Evolutionary conservation across 2,888 invertebrate species (phyloP).

Genomic region (Drosophila rubida): DNA sequence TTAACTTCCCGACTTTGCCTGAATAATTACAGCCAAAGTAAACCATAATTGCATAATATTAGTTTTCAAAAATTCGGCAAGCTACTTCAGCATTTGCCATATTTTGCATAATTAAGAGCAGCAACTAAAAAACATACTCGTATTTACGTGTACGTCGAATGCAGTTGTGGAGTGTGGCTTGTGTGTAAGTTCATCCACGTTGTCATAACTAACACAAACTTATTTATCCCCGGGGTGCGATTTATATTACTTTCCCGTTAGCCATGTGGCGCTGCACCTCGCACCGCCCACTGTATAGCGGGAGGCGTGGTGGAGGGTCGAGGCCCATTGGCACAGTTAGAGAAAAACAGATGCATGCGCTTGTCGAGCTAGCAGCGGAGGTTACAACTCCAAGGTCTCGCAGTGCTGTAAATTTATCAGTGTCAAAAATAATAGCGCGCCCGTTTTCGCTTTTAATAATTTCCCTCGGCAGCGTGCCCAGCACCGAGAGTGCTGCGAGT

Average conservation of each 20-base stretch:
- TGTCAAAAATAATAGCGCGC: constrained; percentile 79
- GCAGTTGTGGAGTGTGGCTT: constrained; percentile 44
- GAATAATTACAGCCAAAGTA: not conserved
- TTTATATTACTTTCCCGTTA: constrained; percentile 79
- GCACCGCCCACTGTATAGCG: constrained; percentile 7
- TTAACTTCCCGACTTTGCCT: not conserved
- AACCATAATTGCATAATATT: not conserved
- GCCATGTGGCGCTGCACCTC: constrained; percentile 44
- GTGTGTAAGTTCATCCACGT: constrained; percentile 30
- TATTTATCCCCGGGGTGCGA: constrained; percentile 78
- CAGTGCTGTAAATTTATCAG: constrained; percentile 74
- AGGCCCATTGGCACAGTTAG: constrained; percentile 32
- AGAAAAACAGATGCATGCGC: constrained; percentile 20
- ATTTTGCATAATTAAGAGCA: constrained; percentile 62
- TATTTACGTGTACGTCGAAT: constrained; percentile 25
- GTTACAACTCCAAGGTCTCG: constrained; percentile 72
- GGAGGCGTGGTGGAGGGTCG: constrained; percentile 10
- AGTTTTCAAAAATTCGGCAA: constrained; percentile 3
- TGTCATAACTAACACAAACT: constrained; percentile 81
- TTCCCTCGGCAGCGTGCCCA: constrained; percentile 64
- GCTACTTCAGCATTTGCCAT: constrained; percentile 30
- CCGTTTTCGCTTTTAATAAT: constrained; percentile 79
- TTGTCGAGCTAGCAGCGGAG: constrained; percentile 44
- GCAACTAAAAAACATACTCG: constrained; percentile 3
- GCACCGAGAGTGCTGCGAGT: constrained; percentile 52